phyloP scores from a whole-genome alignment of 53 echinoderm and acorn worm species.

The Paracentrotus lividus region DNA sequence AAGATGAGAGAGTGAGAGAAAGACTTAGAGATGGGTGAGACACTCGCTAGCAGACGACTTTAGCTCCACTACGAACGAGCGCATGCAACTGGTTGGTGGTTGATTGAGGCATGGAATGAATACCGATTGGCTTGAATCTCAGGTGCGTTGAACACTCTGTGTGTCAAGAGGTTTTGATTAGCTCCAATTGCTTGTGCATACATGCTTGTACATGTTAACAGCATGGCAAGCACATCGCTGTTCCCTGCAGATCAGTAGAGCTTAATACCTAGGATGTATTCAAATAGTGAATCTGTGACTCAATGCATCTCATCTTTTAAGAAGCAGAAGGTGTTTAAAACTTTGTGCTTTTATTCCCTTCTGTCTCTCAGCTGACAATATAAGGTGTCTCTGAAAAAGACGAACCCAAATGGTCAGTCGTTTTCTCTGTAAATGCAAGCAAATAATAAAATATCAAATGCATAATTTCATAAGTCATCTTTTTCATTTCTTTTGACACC shows the following conservation, averaged over 20 bases:
- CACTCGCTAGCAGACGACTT: slow-evolving; percentile 41
- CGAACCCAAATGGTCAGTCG: too few relatives aligned
- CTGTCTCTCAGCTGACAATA: too few relatives aligned
- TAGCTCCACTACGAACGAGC: too few relatives aligned
- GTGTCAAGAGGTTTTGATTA: slow-evolving; percentile 50
- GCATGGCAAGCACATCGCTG: not conserved
- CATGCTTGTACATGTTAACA: slow-evolving; percentile 18
- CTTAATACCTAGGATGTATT: not conserved
- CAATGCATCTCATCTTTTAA: too few relatives aligned
- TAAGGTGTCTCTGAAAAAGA: too few relatives aligned
- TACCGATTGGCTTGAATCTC: not conserved
- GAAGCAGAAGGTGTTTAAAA: too few relatives aligned
- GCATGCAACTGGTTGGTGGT: slow-evolving; percentile 50
- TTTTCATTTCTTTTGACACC: too few relatives aligned
- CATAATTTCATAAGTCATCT: too few relatives aligned
- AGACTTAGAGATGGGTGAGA: not conserved
- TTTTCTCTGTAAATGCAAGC: too few relatives aligned
- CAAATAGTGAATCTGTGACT: not conserved
- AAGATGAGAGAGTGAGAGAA: not conserved
- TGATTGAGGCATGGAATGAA: slow-evolving; percentile 19
- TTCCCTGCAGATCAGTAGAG: not conserved
- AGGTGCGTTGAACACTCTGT: slow-evolving; percentile 5
- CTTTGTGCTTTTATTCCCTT: too few relatives aligned
- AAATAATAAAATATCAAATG: too few relatives aligned
- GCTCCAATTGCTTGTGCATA: slow-evolving; percentile 43